Evolutionary conservation across 1,140 invertebrate genomes (phyloP).

Genomic region (Plutomurus gul): DNA sequence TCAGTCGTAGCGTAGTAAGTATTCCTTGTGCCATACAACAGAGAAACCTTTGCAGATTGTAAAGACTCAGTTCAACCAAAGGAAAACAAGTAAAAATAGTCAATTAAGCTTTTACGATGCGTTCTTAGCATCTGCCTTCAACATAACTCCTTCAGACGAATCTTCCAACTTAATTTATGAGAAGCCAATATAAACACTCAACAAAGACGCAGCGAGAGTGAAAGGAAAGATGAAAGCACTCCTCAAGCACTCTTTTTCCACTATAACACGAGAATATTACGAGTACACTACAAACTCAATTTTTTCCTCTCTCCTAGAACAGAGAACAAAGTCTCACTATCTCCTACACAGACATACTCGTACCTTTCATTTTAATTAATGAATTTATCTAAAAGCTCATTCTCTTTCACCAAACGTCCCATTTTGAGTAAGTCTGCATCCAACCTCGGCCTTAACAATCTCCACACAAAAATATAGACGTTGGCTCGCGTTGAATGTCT

Average conservation of each 20-base stretch:
- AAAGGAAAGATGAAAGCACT: conserved; percentile 20
- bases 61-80: neutral
- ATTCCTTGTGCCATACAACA: too few species aligned
- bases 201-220: conserved; percentile 1
- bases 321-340: neutral
- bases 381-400: conserved; percentile 2
- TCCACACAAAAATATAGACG: too few species aligned
- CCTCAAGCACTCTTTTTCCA: neutral
- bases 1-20: too few species aligned
- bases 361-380: conserved; percentile 1
- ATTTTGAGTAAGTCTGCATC: conserved; percentile 3
- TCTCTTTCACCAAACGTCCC: neutral
- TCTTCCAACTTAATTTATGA: conserved; percentile 26
- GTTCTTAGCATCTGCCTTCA: neutral
- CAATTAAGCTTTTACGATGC: conserved; percentile 20
- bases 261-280: neutral
- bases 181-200: conserved; percentile 24
- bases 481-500: too few species aligned
- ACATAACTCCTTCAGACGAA: conserved; percentile 20
- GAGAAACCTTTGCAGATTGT: neutral
- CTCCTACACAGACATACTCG: neutral
- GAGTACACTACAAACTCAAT: neutral
- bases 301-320: too few species aligned
- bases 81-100: conserved; percentile 30
- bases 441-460: too few species aligned